Evolutionary conservation across 2,888 invertebrate species (phyloP).

Genomic region (Odontocerum albicorne): DNA sequence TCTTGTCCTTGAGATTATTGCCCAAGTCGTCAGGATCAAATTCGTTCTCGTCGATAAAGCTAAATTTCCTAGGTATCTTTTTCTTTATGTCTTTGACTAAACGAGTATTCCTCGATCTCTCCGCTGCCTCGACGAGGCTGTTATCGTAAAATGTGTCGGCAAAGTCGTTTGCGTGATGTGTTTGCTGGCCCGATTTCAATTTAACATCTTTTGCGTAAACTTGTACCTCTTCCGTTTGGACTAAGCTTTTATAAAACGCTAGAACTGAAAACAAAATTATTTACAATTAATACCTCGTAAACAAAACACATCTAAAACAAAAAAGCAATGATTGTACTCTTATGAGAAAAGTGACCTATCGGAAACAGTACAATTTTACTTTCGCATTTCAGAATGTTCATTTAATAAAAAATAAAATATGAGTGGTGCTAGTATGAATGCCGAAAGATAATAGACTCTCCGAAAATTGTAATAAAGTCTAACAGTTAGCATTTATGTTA

Average conservation of each 20-base stretch:
- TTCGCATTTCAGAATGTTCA: no score
- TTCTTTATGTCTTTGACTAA: slow-evolving; percentile 23
- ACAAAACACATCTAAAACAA: no score
- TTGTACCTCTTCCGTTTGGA: slow-evolving; percentile 39
- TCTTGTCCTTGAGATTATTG: slow-evolving; percentile 34
- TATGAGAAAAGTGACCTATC: no score
- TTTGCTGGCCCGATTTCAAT: slow-evolving; percentile 31
- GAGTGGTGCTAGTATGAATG: no score
- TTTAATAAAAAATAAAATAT: no score
- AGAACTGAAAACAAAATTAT: slow-evolving; percentile 42
- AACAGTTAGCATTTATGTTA: no score
- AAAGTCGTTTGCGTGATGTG: slow-evolving; percentile 28
- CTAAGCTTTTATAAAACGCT: slow-evolving; percentile 48
- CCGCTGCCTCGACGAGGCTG: slow-evolving; percentile 6
- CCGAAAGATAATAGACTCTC: no score
- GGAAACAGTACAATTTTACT: no score
- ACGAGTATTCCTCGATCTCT: slow-evolving; percentile 10
- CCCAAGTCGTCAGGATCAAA: slow-evolving; percentile 27
- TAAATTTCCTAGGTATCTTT: slow-evolving; percentile 21
- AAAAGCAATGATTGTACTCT: no score
- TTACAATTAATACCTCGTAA: no score
- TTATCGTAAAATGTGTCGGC: slow-evolving; percentile 23
- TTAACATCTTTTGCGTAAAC: slow-evolving; percentile 39
- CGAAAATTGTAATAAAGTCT: no score
- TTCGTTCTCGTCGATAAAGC: slow-evolving; percentile 32